phyloP scores from a whole-genome alignment of 2,797 vertebrate genomes.

The Lates japonicus region DNA sequence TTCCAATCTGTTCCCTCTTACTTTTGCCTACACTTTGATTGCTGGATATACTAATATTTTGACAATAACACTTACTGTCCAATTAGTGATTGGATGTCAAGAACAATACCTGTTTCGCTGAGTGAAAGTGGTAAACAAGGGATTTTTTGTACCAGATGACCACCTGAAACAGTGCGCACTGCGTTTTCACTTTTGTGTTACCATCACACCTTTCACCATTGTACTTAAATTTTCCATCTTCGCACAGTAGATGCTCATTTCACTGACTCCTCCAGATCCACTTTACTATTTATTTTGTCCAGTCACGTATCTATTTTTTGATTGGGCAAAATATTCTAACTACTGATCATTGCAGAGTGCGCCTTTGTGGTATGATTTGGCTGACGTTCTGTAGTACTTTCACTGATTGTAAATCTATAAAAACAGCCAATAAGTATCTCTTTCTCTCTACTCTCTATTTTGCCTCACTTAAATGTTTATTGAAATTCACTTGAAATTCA shows the following conservation, averaged over 20 bases:
- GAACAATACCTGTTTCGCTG: constrained; percentile 42
- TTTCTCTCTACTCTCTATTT: constrained; percentile 15
- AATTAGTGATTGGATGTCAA: constrained; percentile 41
- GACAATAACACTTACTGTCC: constrained; percentile 31
- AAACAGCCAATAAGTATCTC: constrained; percentile 51
- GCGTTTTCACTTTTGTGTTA: constrained; percentile 49
- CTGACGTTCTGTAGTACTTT: constrained; percentile 43
- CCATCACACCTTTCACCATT: constrained; percentile 44
- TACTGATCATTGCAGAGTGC: constrained; percentile 71
- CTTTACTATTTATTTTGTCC: constrained; percentile 45
- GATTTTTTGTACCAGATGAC: constrained; percentile 35
- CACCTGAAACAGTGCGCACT: constrained; percentile 67
- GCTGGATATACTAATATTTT: constrained; percentile 63
- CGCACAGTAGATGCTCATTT: constrained; percentile 27
- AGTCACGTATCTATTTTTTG: constrained; percentile 34
- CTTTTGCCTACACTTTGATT: constrained; percentile 50
- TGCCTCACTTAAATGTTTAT: constrained; percentile 41
- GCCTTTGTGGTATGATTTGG: constrained; percentile 53
- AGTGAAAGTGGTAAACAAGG: constrained; percentile 30
- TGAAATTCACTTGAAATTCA: constrained; percentile 49
- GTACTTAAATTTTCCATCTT: constrained; percentile 32
- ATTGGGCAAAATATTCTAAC: constrained; percentile 65
- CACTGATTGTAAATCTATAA: constrained; percentile 76
- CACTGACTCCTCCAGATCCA: constrained; percentile 35
- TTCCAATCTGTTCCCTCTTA: constrained; percentile 45